Evolutionary conservation across 2,113 vertebrate species (phyloP), one percentile per base, ranked within the genome.

Genomic region (Trogon melanurus): DNA sequence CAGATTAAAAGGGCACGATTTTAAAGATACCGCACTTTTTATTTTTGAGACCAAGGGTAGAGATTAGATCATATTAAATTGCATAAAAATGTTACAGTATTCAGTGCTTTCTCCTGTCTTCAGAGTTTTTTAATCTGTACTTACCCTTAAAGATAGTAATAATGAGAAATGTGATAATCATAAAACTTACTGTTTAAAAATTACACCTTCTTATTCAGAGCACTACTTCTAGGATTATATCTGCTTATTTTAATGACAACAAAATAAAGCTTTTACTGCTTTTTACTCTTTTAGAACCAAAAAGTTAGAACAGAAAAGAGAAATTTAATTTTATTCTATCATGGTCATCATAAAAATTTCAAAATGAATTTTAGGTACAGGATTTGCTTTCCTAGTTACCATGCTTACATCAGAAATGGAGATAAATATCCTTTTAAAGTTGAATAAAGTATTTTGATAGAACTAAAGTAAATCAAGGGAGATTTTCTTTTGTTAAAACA

Each of bases 81-180:
- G 34, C 69, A 88, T 78, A 62, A 62, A 93, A 90, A 83, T 80
- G 8, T 71, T 88, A 57, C 25, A 50, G 18, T 48, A 27, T 78
- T 94, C 74, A 70, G 32, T 80, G 10, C 48, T 83, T 93, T 91
- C 72, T 95, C 60, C 56, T 79, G 13, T 80, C 34, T 88, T 91
- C 72, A 60, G 58, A 76, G 13, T 69, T 76, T 93, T 95, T 93
- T 93, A 94, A 94, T 88, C 92, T 92, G 32, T 60, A 57, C 57
- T 91, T 93, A 88, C 73, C 65, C 57, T 95, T 94, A 79, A 80
- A 95, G 64, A 92, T 9, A 83, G 18, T 32, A 92, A 91, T 95
- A 94, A 94, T 71, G 76, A 94, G 88, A 93, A 90, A 88, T 92
- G 69, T 91, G 80, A 93, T 85, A 93, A 92, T 86, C 56, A 79